phyloP scores from a whole-genome alignment of 1,140 invertebrate species.

The Chironomus tepperi region DNA sequence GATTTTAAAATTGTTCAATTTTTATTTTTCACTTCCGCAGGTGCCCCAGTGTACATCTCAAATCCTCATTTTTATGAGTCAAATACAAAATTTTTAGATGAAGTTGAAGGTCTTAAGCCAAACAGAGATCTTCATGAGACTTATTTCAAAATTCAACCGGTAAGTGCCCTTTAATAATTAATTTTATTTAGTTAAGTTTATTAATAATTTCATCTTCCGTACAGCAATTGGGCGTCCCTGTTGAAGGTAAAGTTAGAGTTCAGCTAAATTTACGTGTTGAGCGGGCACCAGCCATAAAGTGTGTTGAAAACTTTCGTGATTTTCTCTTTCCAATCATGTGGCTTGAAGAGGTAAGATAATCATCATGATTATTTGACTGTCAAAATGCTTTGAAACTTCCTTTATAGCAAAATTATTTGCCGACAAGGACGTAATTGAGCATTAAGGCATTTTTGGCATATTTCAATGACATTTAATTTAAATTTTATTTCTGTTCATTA shows the following conservation, averaged over 20 bases:
- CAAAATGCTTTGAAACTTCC: no score
- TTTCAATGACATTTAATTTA: not conserved
- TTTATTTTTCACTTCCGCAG: slow-evolving; percentile 40
- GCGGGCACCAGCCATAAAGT: slow-evolving; percentile 56
- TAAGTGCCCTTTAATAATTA: slow-evolving; percentile 41
- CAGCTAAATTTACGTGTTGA: slow-evolving; percentile 75
- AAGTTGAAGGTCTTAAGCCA: slow-evolving; percentile 66
- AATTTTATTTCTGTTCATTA: slow-evolving; percentile 24
- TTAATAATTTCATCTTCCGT: slow-evolving; percentile 29
- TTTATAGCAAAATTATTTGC: no score
- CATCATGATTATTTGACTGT: slow-evolving; percentile 2
- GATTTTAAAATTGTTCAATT: slow-evolving; percentile 19
- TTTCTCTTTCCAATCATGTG: slow-evolving; percentile 81
- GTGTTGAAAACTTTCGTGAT: slow-evolving; percentile 64
- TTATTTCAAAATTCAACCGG: slow-evolving; percentile 80
- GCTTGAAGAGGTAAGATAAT: slow-evolving; percentile 63
- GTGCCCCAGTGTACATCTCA: slow-evolving; percentile 76
- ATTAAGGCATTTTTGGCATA: not conserved
- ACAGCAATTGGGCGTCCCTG: slow-evolving; percentile 78
- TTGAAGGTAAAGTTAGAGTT: slow-evolving; percentile 70
- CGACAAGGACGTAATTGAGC: no score
- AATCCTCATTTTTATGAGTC: slow-evolving; percentile 83
- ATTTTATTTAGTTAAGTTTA: not conserved
- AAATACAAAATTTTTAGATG: slow-evolving; percentile 58
- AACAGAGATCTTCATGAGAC: slow-evolving; percentile 60